These are phyloP conservation scores for Drosophila setosimentum DNA, from an alignment of 2,888 invertebrate species.

Conservation along the genomic window DNA sequence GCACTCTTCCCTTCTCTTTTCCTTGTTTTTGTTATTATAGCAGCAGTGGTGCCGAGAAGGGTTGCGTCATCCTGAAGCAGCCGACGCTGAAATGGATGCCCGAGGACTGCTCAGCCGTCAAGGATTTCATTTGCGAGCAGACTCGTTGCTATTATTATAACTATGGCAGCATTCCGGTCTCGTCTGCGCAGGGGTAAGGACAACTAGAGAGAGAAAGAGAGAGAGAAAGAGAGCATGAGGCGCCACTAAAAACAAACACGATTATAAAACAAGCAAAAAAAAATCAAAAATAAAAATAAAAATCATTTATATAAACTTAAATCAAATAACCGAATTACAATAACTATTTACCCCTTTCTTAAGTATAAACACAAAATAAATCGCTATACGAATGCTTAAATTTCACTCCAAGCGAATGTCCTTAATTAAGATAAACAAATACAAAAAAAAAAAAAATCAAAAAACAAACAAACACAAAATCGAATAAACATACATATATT, in stretches of 20 bases:
- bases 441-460: constrained; percentile 43
- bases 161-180: constrained; percentile 95
- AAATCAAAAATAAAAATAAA: constrained; percentile 21
- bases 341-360: constrained; percentile 29
- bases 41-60: constrained; percentile 88
- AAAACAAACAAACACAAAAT: constrained; percentile 22
- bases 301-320: constrained; percentile 33
- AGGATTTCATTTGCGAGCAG: constrained; percentile 96
- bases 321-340: constrained; percentile 44
- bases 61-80: constrained; percentile 92
- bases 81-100: constrained; percentile 93
- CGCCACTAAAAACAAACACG: constrained; percentile 52
- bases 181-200: constrained; percentile 96
- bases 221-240: constrained; percentile 27
- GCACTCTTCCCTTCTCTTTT: not conserved
- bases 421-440: constrained; percentile 63
- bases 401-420: constrained; percentile 65
- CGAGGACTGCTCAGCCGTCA: constrained; percentile 92
- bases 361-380: constrained; percentile 47
- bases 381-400: constrained; percentile 62
- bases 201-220: constrained; percentile 55
- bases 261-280: constrained; percentile 34
- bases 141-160: constrained; percentile 96
- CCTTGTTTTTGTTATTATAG: constrained; percentile 83
- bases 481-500: constrained; percentile 31